phyloP scores from a whole-genome alignment of 1,140 invertebrate genomes.

The Steinernema khuongi region DNA sequence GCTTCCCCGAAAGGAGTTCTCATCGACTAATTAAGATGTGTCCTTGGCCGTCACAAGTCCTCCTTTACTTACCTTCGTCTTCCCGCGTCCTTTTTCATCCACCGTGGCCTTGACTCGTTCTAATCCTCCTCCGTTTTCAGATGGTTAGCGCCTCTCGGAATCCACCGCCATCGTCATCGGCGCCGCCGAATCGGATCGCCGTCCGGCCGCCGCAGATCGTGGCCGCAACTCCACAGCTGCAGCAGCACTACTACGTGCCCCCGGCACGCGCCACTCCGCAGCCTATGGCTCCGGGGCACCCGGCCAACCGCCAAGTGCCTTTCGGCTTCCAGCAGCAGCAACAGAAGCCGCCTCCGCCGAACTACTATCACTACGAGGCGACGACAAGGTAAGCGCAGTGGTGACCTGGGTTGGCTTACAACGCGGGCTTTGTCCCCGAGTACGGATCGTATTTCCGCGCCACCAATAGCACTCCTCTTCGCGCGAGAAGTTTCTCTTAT shows the following conservation, averaged over 20 bases:
- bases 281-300: not conserved
- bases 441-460: not conserved
- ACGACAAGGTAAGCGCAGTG: not conserved
- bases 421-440: not conserved
- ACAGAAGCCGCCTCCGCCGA: not conserved
- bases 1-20: not conserved
- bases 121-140: not conserved
- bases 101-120: conserved; percentile 8
- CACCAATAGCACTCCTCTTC: not conserved
- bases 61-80: not conserved
- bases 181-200: not conserved
- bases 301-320: not conserved
- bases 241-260: conserved; percentile 10
- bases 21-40: not conserved
- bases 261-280: not conserved
- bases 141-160: not conserved
- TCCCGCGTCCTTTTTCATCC: not conserved
- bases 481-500: not conserved
- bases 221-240: not conserved
- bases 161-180: not conserved
- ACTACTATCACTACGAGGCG: not conserved
- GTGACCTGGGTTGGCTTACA: not conserved
- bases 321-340: not conserved
- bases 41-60: not conserved
- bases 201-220: conserved; percentile 8